Conservation (phyloP, 2,797 vertebrate genomes). For the Mionectes olivaceus region DNA sequence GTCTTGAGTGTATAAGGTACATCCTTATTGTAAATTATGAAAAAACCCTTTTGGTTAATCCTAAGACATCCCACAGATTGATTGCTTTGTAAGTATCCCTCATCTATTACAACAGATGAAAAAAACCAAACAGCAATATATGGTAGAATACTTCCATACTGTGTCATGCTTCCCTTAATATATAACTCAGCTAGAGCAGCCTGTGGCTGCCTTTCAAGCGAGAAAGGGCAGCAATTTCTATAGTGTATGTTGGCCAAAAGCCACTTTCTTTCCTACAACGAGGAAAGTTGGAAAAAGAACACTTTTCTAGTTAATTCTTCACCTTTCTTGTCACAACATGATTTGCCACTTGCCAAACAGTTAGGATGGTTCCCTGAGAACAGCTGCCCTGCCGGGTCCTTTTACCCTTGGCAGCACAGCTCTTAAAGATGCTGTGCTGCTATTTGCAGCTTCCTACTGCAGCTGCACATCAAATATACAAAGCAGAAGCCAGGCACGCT, state of each 20-base stretch:
- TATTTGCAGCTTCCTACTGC: constrained; percentile 48
- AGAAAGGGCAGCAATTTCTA: not conserved
- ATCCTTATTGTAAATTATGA: not conserved
- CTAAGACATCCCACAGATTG: not conserved
- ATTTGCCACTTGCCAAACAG: not conserved
- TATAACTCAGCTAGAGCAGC: not conserved
- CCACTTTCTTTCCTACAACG: not conserved
- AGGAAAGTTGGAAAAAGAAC: not conserved
- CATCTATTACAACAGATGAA: not conserved
- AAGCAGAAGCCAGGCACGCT: not conserved
- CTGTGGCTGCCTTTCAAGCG: not conserved
- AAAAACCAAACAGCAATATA: not conserved
- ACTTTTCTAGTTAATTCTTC: not conserved
- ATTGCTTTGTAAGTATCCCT: not conserved
- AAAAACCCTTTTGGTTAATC: not conserved
- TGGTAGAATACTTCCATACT: not conserved
- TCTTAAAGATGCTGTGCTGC: not conserved
- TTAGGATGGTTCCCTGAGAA: not conserved
- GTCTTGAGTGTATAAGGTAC: not conserved
- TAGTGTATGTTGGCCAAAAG: not conserved
- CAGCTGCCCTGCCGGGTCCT: not conserved
- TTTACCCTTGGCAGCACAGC: constrained; percentile 29
- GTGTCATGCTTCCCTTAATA: not conserved
- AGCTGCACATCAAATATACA: constrained; percentile 49
- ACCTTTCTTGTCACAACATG: not conserved